phyloP scores from a whole-genome alignment of 2,113 vertebrate species.

The Grallaria varia region DNA sequence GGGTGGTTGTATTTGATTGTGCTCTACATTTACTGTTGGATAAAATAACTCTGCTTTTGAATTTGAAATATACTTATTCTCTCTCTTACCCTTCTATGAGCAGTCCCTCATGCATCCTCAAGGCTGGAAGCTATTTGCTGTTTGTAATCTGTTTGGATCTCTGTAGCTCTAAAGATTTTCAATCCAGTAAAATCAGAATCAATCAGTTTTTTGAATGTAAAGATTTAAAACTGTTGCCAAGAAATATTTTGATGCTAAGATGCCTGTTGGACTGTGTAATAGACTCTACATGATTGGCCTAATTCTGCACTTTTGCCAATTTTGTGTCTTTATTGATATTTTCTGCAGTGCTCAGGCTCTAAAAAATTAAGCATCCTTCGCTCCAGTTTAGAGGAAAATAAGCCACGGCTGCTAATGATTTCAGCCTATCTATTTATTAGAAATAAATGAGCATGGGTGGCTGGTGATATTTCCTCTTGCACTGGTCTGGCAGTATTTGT shows the following conservation, averaged over 20 bases:
- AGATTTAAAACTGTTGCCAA: neutral
- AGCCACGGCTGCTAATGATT: neutral
- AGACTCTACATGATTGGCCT: neutral
- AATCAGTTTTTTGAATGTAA: constrained; percentile 9
- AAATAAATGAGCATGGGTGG: neutral
- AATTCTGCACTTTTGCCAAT: neutral
- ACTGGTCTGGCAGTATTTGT: neutral
- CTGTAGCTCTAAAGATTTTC: constrained; percentile 29
- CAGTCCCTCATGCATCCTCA: neutral
- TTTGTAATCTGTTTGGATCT: neutral
- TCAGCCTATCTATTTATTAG: neutral
- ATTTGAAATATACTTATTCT: neutral
- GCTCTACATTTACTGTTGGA: neutral
- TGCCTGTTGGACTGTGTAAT: neutral
- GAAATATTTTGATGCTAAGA: neutral
- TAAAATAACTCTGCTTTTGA: neutral
- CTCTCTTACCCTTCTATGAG: neutral
- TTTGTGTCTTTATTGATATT: constrained; percentile 4
- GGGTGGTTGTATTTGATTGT: neutral
- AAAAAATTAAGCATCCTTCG: neutral
- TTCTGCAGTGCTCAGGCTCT: neutral
- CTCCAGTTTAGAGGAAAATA: neutral
- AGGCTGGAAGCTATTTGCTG: neutral
- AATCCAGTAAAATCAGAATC: neutral
- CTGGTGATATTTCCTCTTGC: neutral